These are phyloP conservation scores for Takifugu bimaculatus DNA, from an alignment of 2,113 vertebrate species.

Conservation along the genomic window DNA sequence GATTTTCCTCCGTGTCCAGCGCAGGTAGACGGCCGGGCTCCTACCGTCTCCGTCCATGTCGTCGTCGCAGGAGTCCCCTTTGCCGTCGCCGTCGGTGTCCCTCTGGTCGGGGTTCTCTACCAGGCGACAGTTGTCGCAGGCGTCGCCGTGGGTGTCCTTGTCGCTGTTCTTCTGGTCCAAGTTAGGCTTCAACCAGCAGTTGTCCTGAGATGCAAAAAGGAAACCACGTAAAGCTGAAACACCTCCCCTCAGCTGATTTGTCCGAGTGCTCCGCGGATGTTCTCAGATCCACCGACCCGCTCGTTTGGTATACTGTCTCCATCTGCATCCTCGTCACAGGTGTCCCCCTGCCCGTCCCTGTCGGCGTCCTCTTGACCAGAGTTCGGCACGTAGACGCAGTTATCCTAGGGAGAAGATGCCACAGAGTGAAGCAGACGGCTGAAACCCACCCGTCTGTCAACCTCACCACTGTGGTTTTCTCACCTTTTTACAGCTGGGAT, in stretches of 20 bases:
- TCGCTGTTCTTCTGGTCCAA: slow-evolving; percentile 90
- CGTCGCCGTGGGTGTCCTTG: slow-evolving; percentile 91
- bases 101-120: slow-evolving; percentile 91
- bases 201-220: slow-evolving; percentile 78
- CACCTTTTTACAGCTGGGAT: slow-evolving; percentile 88
- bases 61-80: slow-evolving; percentile 93
- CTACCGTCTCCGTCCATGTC: slow-evolving; percentile 97
- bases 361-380: slow-evolving; percentile 97
- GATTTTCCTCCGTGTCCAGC: not conserved
- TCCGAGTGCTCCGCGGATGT: not conserved
- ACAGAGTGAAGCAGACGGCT: too few species aligned
- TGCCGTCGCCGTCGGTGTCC: slow-evolving; percentile 91
- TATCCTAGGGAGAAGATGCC: slow-evolving; percentile 77
- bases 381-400: slow-evolving; percentile 91
- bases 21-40: slow-evolving; percentile 27
- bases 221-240: not conserved
- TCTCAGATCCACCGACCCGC: slow-evolving; percentile 73
- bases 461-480: slow-evolving; percentile 4
- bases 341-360: slow-evolving; percentile 83
- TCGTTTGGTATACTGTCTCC: slow-evolving; percentile 92
- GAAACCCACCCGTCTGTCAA: too few species aligned
- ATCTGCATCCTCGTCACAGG: slow-evolving; percentile 92
- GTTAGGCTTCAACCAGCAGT: slow-evolving; percentile 88
- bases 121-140: slow-evolving; percentile 89
- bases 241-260: too few species aligned